These are phyloP conservation scores for Fringilla coelebs DNA, from an alignment of 2,797 vertebrate genomes.

Conservation along the genomic window DNA sequence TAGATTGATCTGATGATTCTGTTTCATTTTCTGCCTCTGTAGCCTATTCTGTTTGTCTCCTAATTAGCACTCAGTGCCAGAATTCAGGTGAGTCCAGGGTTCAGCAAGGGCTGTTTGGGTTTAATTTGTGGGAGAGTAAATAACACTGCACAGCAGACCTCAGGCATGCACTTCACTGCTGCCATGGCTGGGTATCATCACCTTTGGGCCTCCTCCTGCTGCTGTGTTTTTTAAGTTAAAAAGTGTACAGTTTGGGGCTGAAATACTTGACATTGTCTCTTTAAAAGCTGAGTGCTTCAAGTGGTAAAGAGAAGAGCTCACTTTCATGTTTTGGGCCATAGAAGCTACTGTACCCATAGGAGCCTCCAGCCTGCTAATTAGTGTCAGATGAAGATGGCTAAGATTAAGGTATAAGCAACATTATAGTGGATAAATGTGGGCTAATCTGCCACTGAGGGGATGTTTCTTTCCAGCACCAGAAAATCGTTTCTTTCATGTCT, in stretches of 20 bases:
- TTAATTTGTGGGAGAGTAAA: constrained; percentile 5
- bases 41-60: background rate
- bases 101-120: background rate
- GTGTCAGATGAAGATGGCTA: constrained; percentile 48
- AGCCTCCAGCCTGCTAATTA: constrained; percentile 60
- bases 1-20: background rate
- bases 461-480: constrained; percentile 17
- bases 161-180: accelerated
- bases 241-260: background rate
- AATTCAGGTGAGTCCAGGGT: background rate
- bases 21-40: background rate
- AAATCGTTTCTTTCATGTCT: constrained; percentile 14
- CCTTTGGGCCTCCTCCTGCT: background rate
- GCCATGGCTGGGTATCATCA: background rate
- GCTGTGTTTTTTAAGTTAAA: background rate
- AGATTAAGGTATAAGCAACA: constrained; percentile 58
- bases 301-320: background rate
- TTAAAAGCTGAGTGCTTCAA: constrained; percentile 14
- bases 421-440: constrained; percentile 32
- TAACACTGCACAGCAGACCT: background rate
- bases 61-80: constrained; percentile 1
- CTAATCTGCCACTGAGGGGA: constrained; percentile 41
- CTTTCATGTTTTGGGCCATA: constrained; percentile 33
- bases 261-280: constrained; percentile 2
- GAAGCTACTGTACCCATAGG: constrained; percentile 34